Evolutionary conservation across 2,797 vertebrate species (phyloP), one percentile per base, ranked within the genome.

Genomic region (Cuniculus paca): DNA sequence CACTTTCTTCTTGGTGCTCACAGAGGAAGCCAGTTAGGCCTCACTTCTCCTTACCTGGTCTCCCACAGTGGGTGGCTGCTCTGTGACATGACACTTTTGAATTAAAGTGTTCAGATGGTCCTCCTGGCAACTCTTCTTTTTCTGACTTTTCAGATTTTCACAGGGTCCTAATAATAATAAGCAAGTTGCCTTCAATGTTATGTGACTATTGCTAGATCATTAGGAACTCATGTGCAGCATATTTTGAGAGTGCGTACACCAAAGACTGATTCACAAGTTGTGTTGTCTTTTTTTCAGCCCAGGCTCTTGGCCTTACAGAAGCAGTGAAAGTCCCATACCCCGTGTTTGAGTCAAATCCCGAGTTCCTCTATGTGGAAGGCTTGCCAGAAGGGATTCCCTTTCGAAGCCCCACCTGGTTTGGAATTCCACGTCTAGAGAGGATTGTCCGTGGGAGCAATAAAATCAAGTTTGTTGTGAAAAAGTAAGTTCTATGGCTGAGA

Each of bases 361-460:
- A 99, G 9, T 95, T 97, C 78, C 81, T 99, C 34, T 95, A 98
- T 0, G 98, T 99, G 0, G 98, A 99, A 94, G 99, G 99, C 9
- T 97, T 99, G 95, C 99, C 99, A 31, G 99, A 99, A 84, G 99
- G 99, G 77, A 98, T 99, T 84, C 99, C 99, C 20, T 99, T 99
- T 94, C 97, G 99, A 42, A 99, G 99, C 45, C 99, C 99, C n/a
- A 99, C 98, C 0, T 99, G 99, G 99, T 99, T 99, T 97, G 99
- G 99, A 90, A 99, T 99, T 93, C 99, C 99, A 26, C 98, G 99
- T 50, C 98, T 99, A 4, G 99, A 99, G 91, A 99, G 98, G 78
- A 99, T 99, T 91, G 92, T 99, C 58, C 98, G 99, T 36, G 98
- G 88, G 0, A 98, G 98, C 74, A 89, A 91, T 93, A 99, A 98